Base-by-base conservation (phyloP, 1,140 invertebrate species). In the Aethina tumida region DNA sequence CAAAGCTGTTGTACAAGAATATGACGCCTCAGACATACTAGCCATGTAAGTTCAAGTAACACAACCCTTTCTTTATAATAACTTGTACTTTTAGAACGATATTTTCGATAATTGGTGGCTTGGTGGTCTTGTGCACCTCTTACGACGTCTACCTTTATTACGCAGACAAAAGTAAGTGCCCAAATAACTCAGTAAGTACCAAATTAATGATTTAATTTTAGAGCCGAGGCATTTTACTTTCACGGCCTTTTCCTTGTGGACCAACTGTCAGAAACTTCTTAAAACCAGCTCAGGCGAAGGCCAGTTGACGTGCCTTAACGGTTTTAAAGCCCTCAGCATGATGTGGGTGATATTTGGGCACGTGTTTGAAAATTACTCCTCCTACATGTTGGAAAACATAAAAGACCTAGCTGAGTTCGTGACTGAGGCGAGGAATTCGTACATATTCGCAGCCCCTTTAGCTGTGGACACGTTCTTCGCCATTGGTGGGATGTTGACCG, bases 261-360 rank as follows among this genome's bases (percentile, higher is more conserved):
- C 51, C 2, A 66, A 66, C 33, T 50, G 52, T 7, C 35, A 44
- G 12, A 53, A 54, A 5, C 36, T 65, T 8, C 26, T 60, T n/a
- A 55, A 35, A 5, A 54, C 55, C 14, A 46, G 35, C 1, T 32
- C 25, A 33, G 49, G 40, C 16, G 20, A 52, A 7, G 52, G 50
- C 2, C 43, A 53, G 4, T 35, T 73, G 3, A 54, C 60, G 17
- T 71, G 68, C 43, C 22, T 75, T 25, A 68, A 74, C 32, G 72
- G 74, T 0, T 52, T 76, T 17, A 64, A 71, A 30, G 63, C 68
- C 12, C 51, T 79, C 10, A 71, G 70, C 26, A 73, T 78, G 62
- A 55, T 67, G 17, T 80, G 77, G 77, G 70, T 80, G n/a, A 64
- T 80, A 5, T 44, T 78, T 4, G 75, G 74, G 0, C 77, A 81